These are phyloP conservation scores for Seira musarum DNA, from an alignment of 2,888 invertebrate species.

Conservation along the genomic window DNA sequence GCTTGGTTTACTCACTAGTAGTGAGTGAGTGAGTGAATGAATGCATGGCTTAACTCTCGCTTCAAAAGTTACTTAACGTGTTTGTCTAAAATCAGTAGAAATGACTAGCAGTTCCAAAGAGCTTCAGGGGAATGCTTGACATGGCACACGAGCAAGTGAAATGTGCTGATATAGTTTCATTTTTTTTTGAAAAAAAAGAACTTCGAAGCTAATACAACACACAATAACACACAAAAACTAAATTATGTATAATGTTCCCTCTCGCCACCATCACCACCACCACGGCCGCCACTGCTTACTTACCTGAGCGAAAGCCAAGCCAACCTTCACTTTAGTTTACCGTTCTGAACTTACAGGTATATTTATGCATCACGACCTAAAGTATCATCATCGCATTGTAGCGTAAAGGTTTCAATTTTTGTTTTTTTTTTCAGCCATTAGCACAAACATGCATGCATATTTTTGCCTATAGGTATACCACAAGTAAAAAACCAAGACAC, in stretches of 20 bases:
- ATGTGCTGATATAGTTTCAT: not conserved
- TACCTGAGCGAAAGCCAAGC: not conserved
- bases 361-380: no score
- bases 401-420: constrained; percentile 14
- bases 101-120: constrained; percentile 3
- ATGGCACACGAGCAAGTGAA: constrained; percentile 2
- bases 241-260: constrained; percentile 35
- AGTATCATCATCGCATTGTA: no score
- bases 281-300: not conserved
- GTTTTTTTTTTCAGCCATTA: constrained; percentile 29
- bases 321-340: no score
- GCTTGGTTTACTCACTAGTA: no score
- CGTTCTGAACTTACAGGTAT: no score
- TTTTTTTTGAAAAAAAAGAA: not conserved
- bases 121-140: not conserved
- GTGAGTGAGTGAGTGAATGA: no score
- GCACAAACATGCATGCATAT: constrained; percentile 23
- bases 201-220: constrained; percentile 5
- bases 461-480: no score
- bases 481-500: no score
- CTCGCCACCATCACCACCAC: not conserved
- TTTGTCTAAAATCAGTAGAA: constrained; percentile 9
- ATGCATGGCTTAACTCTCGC: not conserved
- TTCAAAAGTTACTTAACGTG: constrained; percentile 8
- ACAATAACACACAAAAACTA: constrained; percentile 24